phyloP scores from a whole-genome alignment of 2,113 vertebrate species.

The Xiphorhynchus elegans region DNA sequence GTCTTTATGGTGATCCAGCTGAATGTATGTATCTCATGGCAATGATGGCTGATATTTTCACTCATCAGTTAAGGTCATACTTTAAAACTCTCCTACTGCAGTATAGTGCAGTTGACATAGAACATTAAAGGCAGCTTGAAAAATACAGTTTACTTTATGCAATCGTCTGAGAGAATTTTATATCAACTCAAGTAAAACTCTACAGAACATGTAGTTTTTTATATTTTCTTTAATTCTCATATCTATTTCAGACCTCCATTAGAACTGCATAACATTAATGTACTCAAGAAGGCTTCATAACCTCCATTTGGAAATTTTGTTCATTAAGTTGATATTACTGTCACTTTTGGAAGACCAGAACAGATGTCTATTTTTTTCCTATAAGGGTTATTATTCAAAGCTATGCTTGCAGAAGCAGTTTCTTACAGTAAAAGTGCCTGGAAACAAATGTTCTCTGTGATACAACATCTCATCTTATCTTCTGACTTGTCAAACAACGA shows the following conservation, averaged over 20 bases:
- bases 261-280: slow-evolving; percentile 14
- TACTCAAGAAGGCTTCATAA: slow-evolving; percentile 19
- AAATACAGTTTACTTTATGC: neutral
- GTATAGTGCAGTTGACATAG: neutral
- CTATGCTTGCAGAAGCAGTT: neutral
- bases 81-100: neutral
- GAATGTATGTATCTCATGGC: neutral
- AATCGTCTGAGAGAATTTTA: neutral
- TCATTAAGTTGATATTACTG: neutral
- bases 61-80: neutral
- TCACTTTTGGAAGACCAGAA: neutral
- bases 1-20: neutral
- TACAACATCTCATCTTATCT: neutral
- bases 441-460: neutral
- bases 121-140: neutral
- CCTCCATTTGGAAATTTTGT: slow-evolving; percentile 5
- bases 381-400: neutral
- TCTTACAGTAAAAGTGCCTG: neutral
- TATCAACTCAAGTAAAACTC: neutral
- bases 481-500: neutral
- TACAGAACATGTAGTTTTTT: neutral
- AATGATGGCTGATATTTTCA: neutral
- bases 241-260: slow-evolving; percentile 12
- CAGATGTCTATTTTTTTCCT: neutral
- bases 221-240: neutral